phyloP scores from a whole-genome alignment of 1,140 invertebrate species.

The Drosophila biarmipes region DNA sequence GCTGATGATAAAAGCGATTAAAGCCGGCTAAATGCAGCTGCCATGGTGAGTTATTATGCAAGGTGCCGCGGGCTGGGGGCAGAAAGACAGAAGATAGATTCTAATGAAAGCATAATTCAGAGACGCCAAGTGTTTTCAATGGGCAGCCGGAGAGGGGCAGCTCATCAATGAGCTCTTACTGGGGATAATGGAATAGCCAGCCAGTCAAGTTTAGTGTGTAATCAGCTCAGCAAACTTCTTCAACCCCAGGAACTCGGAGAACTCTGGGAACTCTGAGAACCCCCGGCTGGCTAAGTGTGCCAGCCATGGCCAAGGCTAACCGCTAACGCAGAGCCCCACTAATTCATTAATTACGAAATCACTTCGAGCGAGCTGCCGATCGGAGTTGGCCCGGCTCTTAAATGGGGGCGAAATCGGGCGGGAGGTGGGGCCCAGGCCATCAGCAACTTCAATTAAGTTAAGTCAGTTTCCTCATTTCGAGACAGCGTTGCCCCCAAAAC shows the following conservation, averaged over 20 bases:
- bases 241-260: slow-evolving; percentile 6
- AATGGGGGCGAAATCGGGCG: slow-evolving; percentile 39
- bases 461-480: slow-evolving; percentile 80
- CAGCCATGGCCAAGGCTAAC: slow-evolving; percentile 48
- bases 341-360: slow-evolving; percentile 81
- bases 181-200: slow-evolving; percentile 29
- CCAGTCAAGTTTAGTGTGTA: slow-evolving; percentile 41
- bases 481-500: slow-evolving; percentile 46
- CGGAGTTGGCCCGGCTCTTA: slow-evolving; percentile 44
- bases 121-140: slow-evolving; percentile 39
- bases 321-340: slow-evolving; percentile 57
- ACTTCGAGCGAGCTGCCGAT: slow-evolving; percentile 76
- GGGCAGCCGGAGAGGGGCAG: slow-evolving; percentile 2
- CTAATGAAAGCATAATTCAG: slow-evolving; percentile 54
- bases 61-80: slow-evolving; percentile 10
- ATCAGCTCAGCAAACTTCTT: slow-evolving; percentile 40
- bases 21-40: slow-evolving; percentile 54
- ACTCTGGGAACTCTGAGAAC: slow-evolving; percentile 1
- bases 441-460: slow-evolving; percentile 82
- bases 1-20: slow-evolving; percentile 67
- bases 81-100: slow-evolving; percentile 1
- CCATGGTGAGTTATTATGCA: slow-evolving; percentile 47
- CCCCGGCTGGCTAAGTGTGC: slow-evolving; percentile 11
- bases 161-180: slow-evolving; percentile 26
- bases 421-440: slow-evolving; percentile 32